phyloP scores from a whole-genome alignment of 1,140 invertebrate genomes.

The Neotoxoptera formosana region DNA sequence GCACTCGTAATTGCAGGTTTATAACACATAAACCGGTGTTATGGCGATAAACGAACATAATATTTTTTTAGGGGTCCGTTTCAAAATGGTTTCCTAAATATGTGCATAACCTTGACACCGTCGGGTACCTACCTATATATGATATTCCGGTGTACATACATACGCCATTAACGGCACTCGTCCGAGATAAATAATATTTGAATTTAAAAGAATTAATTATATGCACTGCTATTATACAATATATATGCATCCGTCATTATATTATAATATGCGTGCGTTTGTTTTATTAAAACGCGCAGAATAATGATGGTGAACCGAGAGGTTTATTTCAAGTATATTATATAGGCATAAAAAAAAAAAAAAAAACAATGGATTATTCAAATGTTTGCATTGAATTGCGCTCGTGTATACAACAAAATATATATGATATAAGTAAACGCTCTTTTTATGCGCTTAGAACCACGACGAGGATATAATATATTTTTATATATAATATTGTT shows the following conservation, averaged over 20 bases:
- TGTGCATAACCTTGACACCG: constrained; percentile 1
- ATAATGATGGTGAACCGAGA: background rate
- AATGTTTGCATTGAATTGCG: background rate
- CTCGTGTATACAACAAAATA: background rate
- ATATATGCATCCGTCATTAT: background rate
- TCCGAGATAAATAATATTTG: background rate
- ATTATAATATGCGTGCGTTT: too few relatives aligned
- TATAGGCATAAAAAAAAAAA: background rate
- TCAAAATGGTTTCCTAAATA: constrained; percentile 16
- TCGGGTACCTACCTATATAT: background rate
- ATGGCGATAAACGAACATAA: background rate
- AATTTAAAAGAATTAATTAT: constrained; percentile 10
- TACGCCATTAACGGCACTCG: background rate
- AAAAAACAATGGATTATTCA: background rate
- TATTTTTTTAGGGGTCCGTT: background rate
- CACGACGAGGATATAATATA: background rate
- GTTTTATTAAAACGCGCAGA: background rate
- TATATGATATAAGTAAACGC: background rate
- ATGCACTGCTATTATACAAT: background rate
- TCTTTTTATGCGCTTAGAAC: background rate
- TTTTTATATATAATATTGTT: background rate
- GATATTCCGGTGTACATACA: background rate
- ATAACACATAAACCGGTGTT: constrained; percentile 3
- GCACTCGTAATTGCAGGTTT: constrained; percentile 23
- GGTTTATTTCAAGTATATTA: background rate